Conservation (phyloP, 2,113 vertebrate species). For the Helogale parvula region DNA sequence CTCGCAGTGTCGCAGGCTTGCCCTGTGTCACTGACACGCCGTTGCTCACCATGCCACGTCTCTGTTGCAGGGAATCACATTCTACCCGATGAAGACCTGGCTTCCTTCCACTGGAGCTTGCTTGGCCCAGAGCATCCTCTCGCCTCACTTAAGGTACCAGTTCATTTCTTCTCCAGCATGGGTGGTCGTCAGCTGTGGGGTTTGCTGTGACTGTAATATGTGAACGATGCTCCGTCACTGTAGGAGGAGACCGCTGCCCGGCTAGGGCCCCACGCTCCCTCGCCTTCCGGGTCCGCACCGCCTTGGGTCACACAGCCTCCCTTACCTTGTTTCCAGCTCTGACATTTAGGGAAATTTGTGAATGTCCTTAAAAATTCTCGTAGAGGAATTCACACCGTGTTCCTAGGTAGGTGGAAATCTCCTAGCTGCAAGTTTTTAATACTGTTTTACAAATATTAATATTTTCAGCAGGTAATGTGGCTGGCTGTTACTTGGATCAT, state of each 20-base stretch:
- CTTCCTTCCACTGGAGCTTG: slow-evolving; percentile 99
- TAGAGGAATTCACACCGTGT: neutral
- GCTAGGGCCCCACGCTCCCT: neutral
- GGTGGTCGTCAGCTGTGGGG: slow-evolving; percentile 49
- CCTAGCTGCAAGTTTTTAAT: neutral
- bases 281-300: neutral
- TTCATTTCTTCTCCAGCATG: slow-evolving; percentile 49
- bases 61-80: slow-evolving; percentile 95
- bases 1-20: neutral
- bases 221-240: neutral
- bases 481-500: neutral
- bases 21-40: neutral
- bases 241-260: neutral
- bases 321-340: neutral
- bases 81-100: slow-evolving; percentile 98
- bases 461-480: neutral
- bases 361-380: neutral
- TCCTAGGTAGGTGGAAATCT: neutral
- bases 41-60: slow-evolving; percentile 51
- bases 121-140: slow-evolving; percentile 97
- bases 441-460: neutral
- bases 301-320: neutral
- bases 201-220: slow-evolving; percentile 17
- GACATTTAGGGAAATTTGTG: neutral
- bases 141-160: slow-evolving; percentile 95